Conservation (phyloP, 2,113 vertebrate genomes). For the Hydrochoerus hydrochaeris region DNA sequence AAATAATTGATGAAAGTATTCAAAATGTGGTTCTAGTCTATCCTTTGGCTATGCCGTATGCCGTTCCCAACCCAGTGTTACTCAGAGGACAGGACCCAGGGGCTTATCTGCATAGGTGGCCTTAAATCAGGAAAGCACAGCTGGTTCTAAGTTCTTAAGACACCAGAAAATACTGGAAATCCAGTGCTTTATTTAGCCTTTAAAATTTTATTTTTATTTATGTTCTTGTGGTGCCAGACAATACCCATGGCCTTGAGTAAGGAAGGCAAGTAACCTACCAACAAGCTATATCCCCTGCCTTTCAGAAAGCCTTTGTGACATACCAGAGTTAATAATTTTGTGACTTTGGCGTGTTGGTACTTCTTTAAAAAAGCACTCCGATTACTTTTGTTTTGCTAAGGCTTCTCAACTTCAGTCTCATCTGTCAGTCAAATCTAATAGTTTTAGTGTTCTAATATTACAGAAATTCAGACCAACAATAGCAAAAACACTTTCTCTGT, state of each 20-base stretch:
- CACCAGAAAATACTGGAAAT: not conserved
- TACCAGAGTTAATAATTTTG: not conserved
- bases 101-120: not conserved
- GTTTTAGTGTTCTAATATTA: not conserved
- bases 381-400: not conserved
- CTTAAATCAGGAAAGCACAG: not conserved
- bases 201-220: not conserved
- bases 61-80: not conserved
- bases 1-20: conserved; percentile 8
- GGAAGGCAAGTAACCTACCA: not conserved
- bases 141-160: not conserved
- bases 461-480: not conserved
- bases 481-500: not conserved
- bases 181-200: not conserved
- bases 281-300: not conserved
- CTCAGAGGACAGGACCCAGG: not conserved
- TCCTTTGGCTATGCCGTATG: not conserved
- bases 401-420: not conserved
- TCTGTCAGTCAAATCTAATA: not conserved
- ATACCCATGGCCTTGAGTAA: not conserved
- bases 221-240: not conserved
- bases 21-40: not conserved
- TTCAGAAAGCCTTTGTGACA: not conserved
- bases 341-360: not conserved
- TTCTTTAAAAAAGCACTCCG: not conserved